Base-by-base conservation (phyloP, 2,888 invertebrate species). In the Parnassius orleans region DNA sequence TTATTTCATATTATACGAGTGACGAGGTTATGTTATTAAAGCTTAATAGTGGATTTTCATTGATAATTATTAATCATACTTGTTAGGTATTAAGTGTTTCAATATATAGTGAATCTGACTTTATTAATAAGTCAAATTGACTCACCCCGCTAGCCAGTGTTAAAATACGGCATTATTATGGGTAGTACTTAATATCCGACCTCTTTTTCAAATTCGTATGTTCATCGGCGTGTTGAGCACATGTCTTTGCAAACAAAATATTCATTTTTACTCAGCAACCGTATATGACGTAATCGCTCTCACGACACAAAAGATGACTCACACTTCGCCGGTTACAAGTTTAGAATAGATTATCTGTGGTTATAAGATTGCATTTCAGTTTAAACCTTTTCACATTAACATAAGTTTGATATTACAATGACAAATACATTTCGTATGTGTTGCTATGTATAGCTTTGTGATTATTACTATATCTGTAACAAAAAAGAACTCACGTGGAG, bases 241-340 rank as follows among this genome's bases (percentile, higher is more conserved):
- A 53, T 53, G 52, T 47, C 42, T 46, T n/a, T n/a, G 61, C 56
- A 15, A 61, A 57, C 61, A 47, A 53, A 53, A 33, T 33, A 33
- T 33, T 33, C 48, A 60, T 53, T 60, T 57, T 61, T 58, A 50
- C 62, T 54, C 54, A 50, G 51, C 62, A 58, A 50, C 48, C 41
- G 62, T 58, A 63, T 51, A 63, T 66, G 66, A 65, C 60, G 66
- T 58, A 65, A 66, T 66, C 65, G 59, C 60, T 63, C 58, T 60
- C 63, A 57, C 65, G 60, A 58, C 61, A 53, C 59, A 60, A 47
- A 53, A 59, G 53, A 63, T 65, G 66, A 66, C 53, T 66, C 66
- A 66, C 61, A 63, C 61, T 57, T 57, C 56, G 54, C 59, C 48
- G 61, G 50, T 63, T 58, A 44, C 62, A 53, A 58, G 62, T 58